Evolutionary conservation across 23 tunicate species (phyloP).

Genomic region (Trididemnum nubilum): DNA sequence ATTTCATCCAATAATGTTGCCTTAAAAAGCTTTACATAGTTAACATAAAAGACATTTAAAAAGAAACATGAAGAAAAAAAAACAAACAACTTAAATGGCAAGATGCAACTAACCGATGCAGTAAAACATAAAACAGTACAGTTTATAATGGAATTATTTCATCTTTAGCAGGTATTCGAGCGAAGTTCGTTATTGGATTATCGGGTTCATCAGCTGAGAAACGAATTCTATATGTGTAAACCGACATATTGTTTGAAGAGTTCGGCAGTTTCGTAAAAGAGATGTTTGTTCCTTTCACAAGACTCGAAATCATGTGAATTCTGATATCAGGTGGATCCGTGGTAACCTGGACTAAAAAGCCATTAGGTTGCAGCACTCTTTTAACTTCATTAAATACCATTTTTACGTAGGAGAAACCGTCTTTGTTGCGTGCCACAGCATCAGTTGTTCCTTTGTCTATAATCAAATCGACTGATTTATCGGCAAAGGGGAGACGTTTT

Average conservation of each 20-base stretch:
- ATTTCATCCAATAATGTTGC: no score
- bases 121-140: no score
- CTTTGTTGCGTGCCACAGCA: constrained; percentile 41
- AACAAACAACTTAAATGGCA: no score
- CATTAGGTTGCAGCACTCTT: constrained; percentile 45
- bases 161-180: no score
- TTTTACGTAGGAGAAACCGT: neutral
- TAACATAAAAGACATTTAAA: no score
- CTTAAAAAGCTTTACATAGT: no score
- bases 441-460: constrained; percentile 88
- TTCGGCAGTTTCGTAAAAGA: constrained; percentile 4
- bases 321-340: constrained; percentile 71
- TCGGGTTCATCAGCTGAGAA: neutral
- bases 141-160: no score
- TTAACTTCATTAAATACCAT: constrained; percentile 29
- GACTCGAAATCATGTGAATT: constrained; percentile 22
- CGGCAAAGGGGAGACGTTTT: constrained; percentile 33
- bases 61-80: no score
- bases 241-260: constrained; percentile 5
- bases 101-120: no score
- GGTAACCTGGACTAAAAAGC: constrained; percentile 63
- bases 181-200: no score
- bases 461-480: constrained; percentile 19
- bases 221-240: constrained; percentile 11
- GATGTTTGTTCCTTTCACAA: neutral